These are phyloP conservation scores for Hermaeophaga mercurialis DNA, from an alignment of 2,888 invertebrate genomes.

Conservation along the genomic window DNA sequence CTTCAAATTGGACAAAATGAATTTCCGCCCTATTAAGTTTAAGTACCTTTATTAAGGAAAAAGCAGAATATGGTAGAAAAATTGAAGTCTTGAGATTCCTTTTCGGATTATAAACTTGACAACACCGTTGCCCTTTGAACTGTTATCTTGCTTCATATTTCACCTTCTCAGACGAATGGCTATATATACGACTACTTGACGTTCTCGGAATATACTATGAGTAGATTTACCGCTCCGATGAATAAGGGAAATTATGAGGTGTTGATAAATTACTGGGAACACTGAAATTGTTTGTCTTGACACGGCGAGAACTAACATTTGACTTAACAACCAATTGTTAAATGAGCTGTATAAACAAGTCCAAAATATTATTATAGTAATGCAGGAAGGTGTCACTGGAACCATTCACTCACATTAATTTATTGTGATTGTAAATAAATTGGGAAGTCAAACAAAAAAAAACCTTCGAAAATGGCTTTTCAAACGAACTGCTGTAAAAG, in stretches of 20 bases:
- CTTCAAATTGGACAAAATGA: too few species aligned
- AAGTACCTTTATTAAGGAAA: too few species aligned
- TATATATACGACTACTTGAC: conserved; percentile 15
- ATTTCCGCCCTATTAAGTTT: too few species aligned
- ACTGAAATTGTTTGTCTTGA: background rate
- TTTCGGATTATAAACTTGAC: conserved; percentile 6
- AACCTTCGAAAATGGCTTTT: too few species aligned
- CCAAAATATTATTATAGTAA: too few species aligned
- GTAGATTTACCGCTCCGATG: conserved; percentile 8
- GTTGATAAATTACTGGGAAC: conserved; percentile 8
- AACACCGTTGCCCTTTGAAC: conserved; percentile 1
- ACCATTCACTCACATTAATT: background rate
- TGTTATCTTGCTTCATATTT: conserved; percentile 13
- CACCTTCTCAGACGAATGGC: conserved; percentile 12
- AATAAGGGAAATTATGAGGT: conserved; percentile 14
- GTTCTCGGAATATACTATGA: conserved; percentile 10
- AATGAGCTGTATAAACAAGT: too few species aligned
- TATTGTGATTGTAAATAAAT: background rate
- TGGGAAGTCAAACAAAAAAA: too few species aligned
- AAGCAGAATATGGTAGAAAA: too few species aligned
- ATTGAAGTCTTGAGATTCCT: too few species aligned
- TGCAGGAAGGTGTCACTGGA: too few species aligned
- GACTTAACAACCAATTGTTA: too few species aligned
- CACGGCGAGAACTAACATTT: background rate
- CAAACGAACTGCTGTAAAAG: too few species aligned